Evolutionary conservation across 2,888 invertebrate genomes (phyloP), one percentile per base, ranked within the genome.

Genomic region (Biston stratarius): DNA sequence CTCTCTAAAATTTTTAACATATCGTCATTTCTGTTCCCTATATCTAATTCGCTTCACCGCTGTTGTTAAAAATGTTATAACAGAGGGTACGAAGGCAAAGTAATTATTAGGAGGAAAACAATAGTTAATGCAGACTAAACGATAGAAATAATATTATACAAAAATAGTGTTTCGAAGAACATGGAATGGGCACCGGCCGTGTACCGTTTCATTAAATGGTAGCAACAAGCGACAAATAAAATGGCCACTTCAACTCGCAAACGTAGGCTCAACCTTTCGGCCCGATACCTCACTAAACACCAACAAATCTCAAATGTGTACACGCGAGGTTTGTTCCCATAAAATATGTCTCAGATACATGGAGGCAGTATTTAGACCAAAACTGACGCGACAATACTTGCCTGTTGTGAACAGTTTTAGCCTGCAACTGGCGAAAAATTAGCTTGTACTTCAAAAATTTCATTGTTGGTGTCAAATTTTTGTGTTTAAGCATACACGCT

Each of bases 11-110:
- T 91, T 89, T 24, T 90, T 90, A 92, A 92, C 92, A 91, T 90
- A 90, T 92, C 92, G 87, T 92, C 91, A 90, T 91, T 89, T 92
- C 92, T 91, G 91, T 92, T 93, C 90, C 93, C 94, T 93, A 92
- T 90, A 89, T 85, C 92, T 93, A 93, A 88, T 88, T 91, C 90
- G 89, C 92, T 89, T 92, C 89, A 88, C 91, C 92, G 81, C 89
- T 88, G 89, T 84, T 85, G 83, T 91, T 86, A 42, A 42, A 91
- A 82, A 89, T 88, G 87, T 84, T 84, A 86, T 80, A 91, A 89
- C 85, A 85, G 83, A 87, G 87, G 87, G 86, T 82, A 86, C 88
- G 89, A 89, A 91, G 89, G 91, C 91, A 91, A 89, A 90, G 82
- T 89, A 88, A 87, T 83, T 87, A 89, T 86, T 83, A 88, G 86